phyloP scores from a whole-genome alignment of 2,888 invertebrate species.

The Meganola albula region DNA sequence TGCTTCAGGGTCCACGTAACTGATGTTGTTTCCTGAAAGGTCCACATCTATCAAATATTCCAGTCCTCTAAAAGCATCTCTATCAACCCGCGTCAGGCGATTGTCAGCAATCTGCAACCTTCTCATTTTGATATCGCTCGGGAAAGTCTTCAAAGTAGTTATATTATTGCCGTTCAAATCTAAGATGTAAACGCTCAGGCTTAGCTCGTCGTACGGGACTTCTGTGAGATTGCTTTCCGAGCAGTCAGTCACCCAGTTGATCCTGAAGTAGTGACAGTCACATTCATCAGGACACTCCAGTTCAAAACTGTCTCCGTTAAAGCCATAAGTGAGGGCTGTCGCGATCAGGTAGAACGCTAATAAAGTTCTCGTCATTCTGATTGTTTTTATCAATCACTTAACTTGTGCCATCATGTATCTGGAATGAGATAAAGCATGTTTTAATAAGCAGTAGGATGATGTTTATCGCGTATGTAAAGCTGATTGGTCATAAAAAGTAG shows the following conservation, averaged over 20 bases:
- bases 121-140: constrained; percentile 82
- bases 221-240: constrained; percentile 84
- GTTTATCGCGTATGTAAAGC: no score
- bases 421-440: no score
- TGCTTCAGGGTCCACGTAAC: constrained; percentile 80
- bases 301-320: constrained; percentile 81
- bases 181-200: constrained; percentile 82
- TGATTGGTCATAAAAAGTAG: no score
- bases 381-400: no score
- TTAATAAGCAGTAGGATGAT: no score
- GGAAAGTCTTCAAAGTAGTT: constrained; percentile 78
- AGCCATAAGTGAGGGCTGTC: constrained; percentile 44
- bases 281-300: constrained; percentile 85
- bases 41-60: constrained; percentile 84
- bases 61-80: constrained; percentile 80
- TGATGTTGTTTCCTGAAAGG: constrained; percentile 82
- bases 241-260: constrained; percentile 87
- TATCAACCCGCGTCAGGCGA: constrained; percentile 76
- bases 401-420: no score
- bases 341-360: constrained; percentile 45
- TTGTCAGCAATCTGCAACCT: constrained; percentile 84
- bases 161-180: constrained; percentile 84
- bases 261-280: constrained; percentile 85
- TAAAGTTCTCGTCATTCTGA: no score
- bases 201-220: constrained; percentile 82